Conservation (phyloP, 2,888 invertebrate species). For the Synanthedon myopaeformis region DNA sequence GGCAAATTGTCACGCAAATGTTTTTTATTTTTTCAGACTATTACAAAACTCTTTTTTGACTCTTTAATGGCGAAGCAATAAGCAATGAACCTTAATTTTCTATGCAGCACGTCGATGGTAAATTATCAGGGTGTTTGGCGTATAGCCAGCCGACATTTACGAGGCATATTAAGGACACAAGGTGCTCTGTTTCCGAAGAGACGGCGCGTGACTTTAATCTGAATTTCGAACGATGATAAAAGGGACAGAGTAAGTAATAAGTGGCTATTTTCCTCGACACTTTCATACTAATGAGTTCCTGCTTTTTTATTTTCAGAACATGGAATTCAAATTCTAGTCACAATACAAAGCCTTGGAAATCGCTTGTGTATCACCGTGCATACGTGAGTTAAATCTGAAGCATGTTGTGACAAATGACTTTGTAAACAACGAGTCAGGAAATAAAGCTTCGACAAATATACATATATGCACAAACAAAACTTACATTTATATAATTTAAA, state of each 20-base stretch:
- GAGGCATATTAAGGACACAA: constrained; percentile 35
- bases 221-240: constrained; percentile 12
- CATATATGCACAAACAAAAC: too few relatives aligned
- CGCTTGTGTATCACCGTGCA: not conserved
- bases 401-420: not conserved
- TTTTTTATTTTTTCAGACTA: not conserved
- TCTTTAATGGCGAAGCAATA: constrained; percentile 17
- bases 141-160: constrained; percentile 39
- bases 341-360: not conserved
- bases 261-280: not conserved
- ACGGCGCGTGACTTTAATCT: constrained; percentile 28
- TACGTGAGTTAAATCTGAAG: not conserved
- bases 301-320: too few relatives aligned
- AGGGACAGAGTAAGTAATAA: not conserved
- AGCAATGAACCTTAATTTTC: constrained; percentile 42
- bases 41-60: not conserved
- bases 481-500: too few relatives aligned
- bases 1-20: not conserved
- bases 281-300: not conserved
- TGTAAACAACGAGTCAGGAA: not conserved
- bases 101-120: constrained; percentile 35
- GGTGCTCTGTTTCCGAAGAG: constrained; percentile 19
- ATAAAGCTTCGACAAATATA: not conserved
- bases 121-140: constrained; percentile 53
- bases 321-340: not conserved